phyloP scores from a whole-genome alignment of 1,140 invertebrate genomes.

The Protaetia brevitarsis region DNA sequence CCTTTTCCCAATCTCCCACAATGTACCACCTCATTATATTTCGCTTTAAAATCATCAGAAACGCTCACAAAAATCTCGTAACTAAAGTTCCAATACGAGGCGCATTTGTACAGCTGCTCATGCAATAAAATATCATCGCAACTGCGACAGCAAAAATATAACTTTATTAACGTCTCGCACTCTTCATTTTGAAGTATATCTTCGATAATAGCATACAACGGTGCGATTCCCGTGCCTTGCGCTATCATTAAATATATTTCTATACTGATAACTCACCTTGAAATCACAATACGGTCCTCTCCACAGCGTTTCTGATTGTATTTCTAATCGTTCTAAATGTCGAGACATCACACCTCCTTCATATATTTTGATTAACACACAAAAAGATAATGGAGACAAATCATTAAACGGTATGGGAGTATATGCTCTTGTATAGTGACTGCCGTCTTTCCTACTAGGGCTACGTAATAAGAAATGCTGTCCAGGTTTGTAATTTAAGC shows the following conservation, averaged over 20 bases:
- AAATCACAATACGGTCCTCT: constrained; percentile 66
- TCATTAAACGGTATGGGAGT: constrained; percentile 57
- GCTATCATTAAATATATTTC: constrained; percentile 60
- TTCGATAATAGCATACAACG: constrained; percentile 60
- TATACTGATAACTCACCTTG: constrained; percentile 51
- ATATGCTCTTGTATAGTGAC: constrained; percentile 57
- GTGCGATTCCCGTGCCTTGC: constrained; percentile 68
- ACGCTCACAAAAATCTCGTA: constrained; percentile 57
- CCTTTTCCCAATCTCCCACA: constrained; percentile 16
- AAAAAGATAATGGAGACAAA: constrained; percentile 52
- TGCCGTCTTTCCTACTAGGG: constrained; percentile 18
- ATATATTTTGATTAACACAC: constrained; percentile 64
- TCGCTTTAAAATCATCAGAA: constrained; percentile 34
- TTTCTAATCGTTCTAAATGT: constrained; percentile 53
- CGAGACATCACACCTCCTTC: constrained; percentile 59
- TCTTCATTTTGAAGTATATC: constrained; percentile 60
- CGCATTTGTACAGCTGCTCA: constrained; percentile 55
- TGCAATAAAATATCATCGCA: constrained; percentile 57
- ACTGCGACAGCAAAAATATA: constrained; percentile 58
- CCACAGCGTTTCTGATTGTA: constrained; percentile 56
- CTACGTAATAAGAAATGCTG: constrained; percentile 56
- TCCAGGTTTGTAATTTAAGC: constrained; percentile 50
- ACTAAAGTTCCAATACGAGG: constrained; percentile 64
- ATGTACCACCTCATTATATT: constrained; percentile 42
- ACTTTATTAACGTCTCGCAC: constrained; percentile 57